Percentiles rank a stretch among this genome's conserved stretches.
Conservation (phyloP, 2,113 vertebrate species). For the Prionailurus viverrinus region DNA sequence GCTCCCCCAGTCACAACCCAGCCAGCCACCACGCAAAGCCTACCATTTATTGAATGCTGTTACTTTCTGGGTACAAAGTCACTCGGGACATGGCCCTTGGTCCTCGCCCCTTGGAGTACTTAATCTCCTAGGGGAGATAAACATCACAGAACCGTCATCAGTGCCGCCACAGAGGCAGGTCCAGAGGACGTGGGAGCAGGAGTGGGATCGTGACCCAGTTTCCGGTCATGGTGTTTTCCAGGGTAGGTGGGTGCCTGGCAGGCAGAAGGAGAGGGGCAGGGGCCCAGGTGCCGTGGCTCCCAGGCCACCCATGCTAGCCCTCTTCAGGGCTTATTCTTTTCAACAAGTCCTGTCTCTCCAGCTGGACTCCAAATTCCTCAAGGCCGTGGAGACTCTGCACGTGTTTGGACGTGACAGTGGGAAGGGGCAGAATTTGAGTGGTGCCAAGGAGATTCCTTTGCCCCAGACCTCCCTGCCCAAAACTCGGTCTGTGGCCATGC, state of each 20-base stretch:
- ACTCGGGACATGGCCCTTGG: not conserved
- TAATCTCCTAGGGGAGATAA: not conserved
- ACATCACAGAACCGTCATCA: accelerated
- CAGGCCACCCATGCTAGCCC: not conserved
- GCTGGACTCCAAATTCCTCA: not conserved
- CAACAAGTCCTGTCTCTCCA: not conserved
- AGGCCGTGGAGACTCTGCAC: not conserved
- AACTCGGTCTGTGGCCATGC: not conserved
- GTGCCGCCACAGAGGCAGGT: not conserved
- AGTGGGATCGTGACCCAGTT: not conserved
- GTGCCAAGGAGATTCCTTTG: not conserved
- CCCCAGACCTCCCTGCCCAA: not conserved
- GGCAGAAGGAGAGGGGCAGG: not conserved
- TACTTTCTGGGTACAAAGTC: slow-evolving; percentile 21
- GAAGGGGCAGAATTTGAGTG: not conserved
- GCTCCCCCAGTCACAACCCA: not conserved
- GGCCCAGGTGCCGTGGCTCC: no score
- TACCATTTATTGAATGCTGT: not conserved
- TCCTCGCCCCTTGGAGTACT: not conserved
- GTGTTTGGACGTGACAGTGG: not conserved
- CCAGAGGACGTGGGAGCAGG: not conserved
- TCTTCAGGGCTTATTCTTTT: not conserved
- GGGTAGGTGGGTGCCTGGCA: not conserved
- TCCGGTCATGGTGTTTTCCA: not conserved
- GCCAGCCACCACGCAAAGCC: not conserved